phyloP scores from a whole-genome alignment of 1,140 invertebrate species.

The Drosophila asahinai region DNA sequence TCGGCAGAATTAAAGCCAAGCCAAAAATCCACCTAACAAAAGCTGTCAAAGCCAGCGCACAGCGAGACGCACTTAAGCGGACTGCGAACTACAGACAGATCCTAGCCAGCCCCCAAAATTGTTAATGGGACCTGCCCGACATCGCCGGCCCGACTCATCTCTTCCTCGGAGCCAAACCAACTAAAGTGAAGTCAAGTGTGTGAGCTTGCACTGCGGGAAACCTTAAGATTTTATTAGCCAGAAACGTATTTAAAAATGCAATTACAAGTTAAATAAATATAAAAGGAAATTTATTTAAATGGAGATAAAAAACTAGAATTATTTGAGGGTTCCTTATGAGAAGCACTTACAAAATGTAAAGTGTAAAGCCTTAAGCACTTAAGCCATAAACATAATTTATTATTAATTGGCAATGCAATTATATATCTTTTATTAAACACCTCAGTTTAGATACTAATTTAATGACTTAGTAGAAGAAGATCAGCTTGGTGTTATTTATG shows the following conservation, averaged over 20 bases:
- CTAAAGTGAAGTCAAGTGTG: slow-evolving; percentile 62
- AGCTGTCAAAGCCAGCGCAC: slow-evolving; percentile 67
- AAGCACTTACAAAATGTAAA: not conserved
- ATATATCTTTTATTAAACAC: not conserved
- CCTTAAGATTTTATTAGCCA: not conserved
- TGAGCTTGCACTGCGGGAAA: slow-evolving; percentile 39
- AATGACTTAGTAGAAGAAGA: not conserved
- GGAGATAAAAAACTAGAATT: not conserved
- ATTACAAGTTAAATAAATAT: not conserved
- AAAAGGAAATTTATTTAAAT: not conserved
- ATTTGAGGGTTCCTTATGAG: too few species aligned
- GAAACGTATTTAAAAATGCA: not conserved
- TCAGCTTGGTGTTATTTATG: not conserved
- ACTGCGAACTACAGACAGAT: slow-evolving; percentile 56
- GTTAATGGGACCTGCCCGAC: slow-evolving; percentile 68
- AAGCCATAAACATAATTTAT: not conserved
- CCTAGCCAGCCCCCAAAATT: slow-evolving; percentile 68
- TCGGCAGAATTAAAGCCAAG: slow-evolving; percentile 54
- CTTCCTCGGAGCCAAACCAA: slow-evolving; percentile 16
- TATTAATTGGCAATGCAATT: not conserved
- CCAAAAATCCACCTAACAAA: slow-evolving; percentile 65
- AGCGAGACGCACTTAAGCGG: slow-evolving; percentile 59
- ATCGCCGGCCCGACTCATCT: slow-evolving; percentile 1
- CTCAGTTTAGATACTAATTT: not conserved
- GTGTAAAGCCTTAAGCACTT: not conserved